Evolutionary conservation across 2,888 invertebrate species (phyloP).

Genomic region (Oscheius sp.): DNA sequence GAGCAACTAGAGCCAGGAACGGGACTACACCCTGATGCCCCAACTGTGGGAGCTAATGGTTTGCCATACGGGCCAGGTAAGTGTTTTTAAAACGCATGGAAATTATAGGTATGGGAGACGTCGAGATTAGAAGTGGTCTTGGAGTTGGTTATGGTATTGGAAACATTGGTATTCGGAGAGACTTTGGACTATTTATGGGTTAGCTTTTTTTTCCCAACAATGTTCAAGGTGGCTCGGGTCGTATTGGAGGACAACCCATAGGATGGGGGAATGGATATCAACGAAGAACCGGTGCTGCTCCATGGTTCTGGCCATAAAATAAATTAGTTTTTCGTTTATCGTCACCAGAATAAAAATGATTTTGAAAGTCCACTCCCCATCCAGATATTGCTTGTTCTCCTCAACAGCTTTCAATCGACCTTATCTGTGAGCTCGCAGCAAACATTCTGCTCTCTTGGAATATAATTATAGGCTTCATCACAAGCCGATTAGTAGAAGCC

Average conservation of each 20-base stretch:
- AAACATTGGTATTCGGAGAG: constrained; percentile 43
- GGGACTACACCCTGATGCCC: constrained; percentile 34
- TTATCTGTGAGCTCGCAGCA: too few species aligned
- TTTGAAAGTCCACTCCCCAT: too few species aligned
- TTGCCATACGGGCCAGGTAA: constrained; percentile 40
- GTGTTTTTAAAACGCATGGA: not conserved
- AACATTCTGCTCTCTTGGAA: too few species aligned
- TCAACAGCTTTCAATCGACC: too few species aligned
- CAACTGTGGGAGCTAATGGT: not conserved
- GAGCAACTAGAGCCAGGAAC: constrained; percentile 45
- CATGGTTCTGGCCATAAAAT: constrained; percentile 24
- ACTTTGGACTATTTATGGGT: constrained; percentile 56
- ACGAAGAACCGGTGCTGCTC: constrained; percentile 22
- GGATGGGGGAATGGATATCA: constrained; percentile 56
- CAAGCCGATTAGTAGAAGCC: too few species aligned
- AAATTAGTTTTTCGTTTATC: not conserved
- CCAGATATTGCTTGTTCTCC: too few species aligned
- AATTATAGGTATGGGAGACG: constrained; percentile 57
- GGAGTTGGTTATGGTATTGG: constrained; percentile 51
- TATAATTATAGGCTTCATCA: too few species aligned
- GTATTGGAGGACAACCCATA: constrained; percentile 54
- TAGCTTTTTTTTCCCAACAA: constrained; percentile 2
- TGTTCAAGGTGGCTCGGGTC: constrained; percentile 44
- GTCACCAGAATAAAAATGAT: too few species aligned
- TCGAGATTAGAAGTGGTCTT: constrained; percentile 49